phyloP scores from a whole-genome alignment of 2,797 vertebrate species.

The Paedocypris micromegethes region DNA sequence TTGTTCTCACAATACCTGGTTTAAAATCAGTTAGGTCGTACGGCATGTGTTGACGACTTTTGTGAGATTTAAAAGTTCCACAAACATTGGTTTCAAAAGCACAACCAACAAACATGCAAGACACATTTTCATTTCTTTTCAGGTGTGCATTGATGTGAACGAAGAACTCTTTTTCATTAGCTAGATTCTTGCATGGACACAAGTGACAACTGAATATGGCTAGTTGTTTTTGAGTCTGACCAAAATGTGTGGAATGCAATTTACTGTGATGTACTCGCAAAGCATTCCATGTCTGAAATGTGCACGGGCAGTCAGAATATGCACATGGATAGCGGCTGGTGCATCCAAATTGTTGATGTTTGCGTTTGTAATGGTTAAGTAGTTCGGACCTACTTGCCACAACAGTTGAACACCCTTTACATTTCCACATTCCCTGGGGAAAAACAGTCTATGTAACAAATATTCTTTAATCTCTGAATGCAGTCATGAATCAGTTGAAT shows the following conservation, averaged over 20 bases:
- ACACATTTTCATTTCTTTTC: constrained; percentile 27
- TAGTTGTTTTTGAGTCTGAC: not conserved
- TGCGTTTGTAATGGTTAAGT: constrained; percentile 38
- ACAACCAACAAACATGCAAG: constrained; percentile 38
- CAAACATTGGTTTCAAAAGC: constrained; percentile 36
- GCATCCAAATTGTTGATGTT: constrained; percentile 32
- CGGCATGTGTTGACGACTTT: constrained; percentile 9
- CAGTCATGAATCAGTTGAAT: too few relatives aligned
- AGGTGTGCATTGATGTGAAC: constrained; percentile 40
- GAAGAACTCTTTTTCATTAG: constrained; percentile 43
- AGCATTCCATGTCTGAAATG: constrained; percentile 44
- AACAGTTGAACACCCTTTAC: constrained; percentile 21
- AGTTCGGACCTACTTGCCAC: constrained; percentile 12
- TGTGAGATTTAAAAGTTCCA: constrained; percentile 17
- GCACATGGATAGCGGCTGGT: constrained; percentile 17
- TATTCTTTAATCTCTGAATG: too few relatives aligned
- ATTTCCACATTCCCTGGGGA: constrained; percentile 26
- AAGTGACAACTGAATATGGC: constrained; percentile 38
- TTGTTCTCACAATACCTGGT: constrained; percentile 9
- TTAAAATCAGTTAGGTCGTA: constrained; percentile 9
- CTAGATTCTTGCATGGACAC: constrained; percentile 36
- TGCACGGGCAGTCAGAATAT: constrained; percentile 35
- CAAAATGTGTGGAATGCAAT: constrained; percentile 22
- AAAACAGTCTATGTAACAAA: not conserved
- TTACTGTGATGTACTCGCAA: constrained; percentile 40